These are phyloP conservation scores for Apocrypta bakeri DNA, from an alignment of 1,140 invertebrate genomes.

Conservation along the genomic window DNA sequence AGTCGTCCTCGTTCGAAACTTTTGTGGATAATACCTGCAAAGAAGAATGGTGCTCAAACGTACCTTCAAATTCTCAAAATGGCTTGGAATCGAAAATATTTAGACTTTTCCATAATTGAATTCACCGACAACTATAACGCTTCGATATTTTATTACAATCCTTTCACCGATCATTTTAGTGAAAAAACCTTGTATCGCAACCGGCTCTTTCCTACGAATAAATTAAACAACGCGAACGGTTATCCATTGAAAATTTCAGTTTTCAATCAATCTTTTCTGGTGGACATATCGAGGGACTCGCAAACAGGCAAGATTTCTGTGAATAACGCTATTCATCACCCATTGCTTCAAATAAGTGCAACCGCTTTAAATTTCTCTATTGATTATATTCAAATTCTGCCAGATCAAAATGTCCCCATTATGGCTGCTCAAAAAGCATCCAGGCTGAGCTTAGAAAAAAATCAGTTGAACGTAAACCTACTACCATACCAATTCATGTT, in stretches of 20 bases:
- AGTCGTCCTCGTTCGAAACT: not conserved
- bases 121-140: not conserved
- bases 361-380: not conserved
- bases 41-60: too few relatives aligned
- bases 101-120: not conserved
- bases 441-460: not conserved
- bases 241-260: not conserved
- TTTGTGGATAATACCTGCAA: not conserved
- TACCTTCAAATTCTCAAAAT: not conserved
- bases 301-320: not conserved
- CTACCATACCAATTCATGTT: not conserved
- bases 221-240: not conserved
- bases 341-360: not conserved
- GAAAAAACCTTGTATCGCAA: not conserved
- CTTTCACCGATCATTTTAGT: not conserved
- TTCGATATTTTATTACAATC: not conserved
- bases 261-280: not conserved
- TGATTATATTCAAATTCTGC: not conserved
- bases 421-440: not conserved
- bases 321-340: not conserved
- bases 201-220: not conserved
- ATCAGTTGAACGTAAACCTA: not conserved
- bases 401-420: not conserved
- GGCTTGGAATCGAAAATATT: not conserved
- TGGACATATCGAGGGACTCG: not conserved